Base-by-base conservation (phyloP, 92 coral and sea anemone genomes). In the Palythoa heliodiscus region DNA sequence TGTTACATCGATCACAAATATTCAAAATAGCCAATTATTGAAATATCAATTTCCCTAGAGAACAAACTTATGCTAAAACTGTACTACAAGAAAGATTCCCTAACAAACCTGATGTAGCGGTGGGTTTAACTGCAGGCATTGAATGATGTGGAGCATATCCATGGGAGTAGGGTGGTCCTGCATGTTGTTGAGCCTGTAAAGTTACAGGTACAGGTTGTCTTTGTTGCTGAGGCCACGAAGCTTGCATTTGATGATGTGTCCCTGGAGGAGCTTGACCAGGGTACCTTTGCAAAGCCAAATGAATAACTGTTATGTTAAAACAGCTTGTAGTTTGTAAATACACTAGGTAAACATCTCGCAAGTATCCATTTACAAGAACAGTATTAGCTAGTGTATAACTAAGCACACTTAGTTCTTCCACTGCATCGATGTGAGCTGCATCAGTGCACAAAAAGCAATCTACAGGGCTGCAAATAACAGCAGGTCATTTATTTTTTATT, bases 81-180 rank as follows among this genome's bases (percentile, higher is more conserved):
- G 4, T 48, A 11, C 43, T 11, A 74, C 60, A 19, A 29, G 10
- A 48, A 19, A 5, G 77, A 43, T n/a, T 63, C 19, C 23, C 16
- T 14, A 11, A 24, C 84, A 22, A 63, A 80, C 84, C 84, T 63
- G 84, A 80, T 66, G 70, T 15, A 43, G 84, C 84, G 8, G 60
- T 80, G 60, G 58, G 74, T 64, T 80, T 80, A 22, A 57, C 53
- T 14, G 89, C 91, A 38, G 89, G 91, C 91, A 86, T 91, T 38
- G 89, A 87, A 88, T 88, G 93, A 53, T 86, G 92, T 35, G 91
- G 92, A 48, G 89, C 64, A 71, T 92, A 89, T 29, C 86, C 86
- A 67, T 80, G 84, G 74, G 84, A 73, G 84, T 80, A 80, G 74
- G 84, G 77, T 81, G 54, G 79, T 39, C 61, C 64, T 5, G 58